Percentiles rank a stretch among this genome's conserved stretches.
Evolutionary conservation across 2,888 invertebrate genomes (phyloP).

Genomic region (Apamea monoglypha): DNA sequence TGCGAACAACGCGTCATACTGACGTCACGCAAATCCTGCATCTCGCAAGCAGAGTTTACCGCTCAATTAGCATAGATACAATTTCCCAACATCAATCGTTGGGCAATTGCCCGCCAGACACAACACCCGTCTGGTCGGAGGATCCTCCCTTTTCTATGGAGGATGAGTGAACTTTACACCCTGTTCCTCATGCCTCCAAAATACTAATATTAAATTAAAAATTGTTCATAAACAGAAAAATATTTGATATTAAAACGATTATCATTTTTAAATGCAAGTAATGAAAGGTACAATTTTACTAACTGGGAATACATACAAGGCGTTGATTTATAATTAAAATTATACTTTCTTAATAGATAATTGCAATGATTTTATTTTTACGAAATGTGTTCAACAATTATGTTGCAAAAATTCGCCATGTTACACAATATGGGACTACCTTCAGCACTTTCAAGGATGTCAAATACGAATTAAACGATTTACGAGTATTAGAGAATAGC

Average conservation of each 20-base stretch:
- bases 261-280: conserved; percentile 59
- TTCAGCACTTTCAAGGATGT: neutral
- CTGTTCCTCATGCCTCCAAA: too few species aligned
- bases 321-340: conserved; percentile 29
- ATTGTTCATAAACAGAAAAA: conserved; percentile 26
- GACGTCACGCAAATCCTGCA: too few species aligned
- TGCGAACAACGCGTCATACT: too few species aligned
- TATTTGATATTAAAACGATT: conserved; percentile 51
- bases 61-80: too few species aligned
- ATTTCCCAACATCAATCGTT: too few species aligned
- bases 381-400: neutral
- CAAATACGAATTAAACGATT: conserved; percentile 8
- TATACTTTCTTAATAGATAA: conserved; percentile 18
- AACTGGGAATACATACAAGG: conserved; percentile 49
- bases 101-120: too few species aligned
- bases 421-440: conserved; percentile 5
- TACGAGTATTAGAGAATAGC: conserved; percentile 1
- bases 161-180: too few species aligned
- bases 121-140: too few species aligned
- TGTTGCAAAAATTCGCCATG: neutral
- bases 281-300: conserved; percentile 54
- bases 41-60: too few species aligned
- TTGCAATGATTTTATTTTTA: conserved; percentile 20
- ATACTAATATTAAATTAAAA: conserved; percentile 37
- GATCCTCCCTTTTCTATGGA: too few species aligned